Evolutionary conservation across 2,888 invertebrate genomes (phyloP).

Genomic region (Oscheius sp.): DNA sequence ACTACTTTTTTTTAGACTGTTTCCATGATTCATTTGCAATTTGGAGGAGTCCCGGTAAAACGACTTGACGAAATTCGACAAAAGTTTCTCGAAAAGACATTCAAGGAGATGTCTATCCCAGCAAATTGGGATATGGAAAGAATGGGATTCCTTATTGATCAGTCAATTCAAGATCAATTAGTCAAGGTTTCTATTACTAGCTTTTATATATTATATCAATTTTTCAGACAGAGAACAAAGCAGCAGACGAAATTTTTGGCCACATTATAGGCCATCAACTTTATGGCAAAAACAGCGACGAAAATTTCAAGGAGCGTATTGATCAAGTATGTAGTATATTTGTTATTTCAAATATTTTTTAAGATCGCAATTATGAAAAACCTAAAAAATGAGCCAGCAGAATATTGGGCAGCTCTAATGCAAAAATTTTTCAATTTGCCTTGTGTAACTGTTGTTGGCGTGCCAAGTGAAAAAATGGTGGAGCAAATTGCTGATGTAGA

Average conservation of each 20-base stretch:
- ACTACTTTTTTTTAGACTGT: constrained; percentile 31
- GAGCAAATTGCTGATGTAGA: constrained; percentile 76
- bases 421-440: constrained; percentile 52
- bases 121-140: constrained; percentile 80
- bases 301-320: constrained; percentile 47
- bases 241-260: constrained; percentile 82
- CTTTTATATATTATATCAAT: neutral
- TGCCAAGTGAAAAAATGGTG: constrained; percentile 78
- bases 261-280: constrained; percentile 84
- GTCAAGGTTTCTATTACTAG: constrained; percentile 42
- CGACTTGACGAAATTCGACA: constrained; percentile 51
- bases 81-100: constrained; percentile 57
- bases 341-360: neutral
- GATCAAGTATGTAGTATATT: constrained; percentile 40
- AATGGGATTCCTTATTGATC: constrained; percentile 78
- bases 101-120: constrained; percentile 70
- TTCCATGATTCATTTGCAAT: constrained; percentile 54
- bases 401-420: constrained; percentile 81
- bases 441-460: constrained; percentile 72
- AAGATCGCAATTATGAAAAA: constrained; percentile 59
- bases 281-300: constrained; percentile 77
- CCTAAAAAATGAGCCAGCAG: constrained; percentile 76
- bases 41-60: constrained; percentile 62
- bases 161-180: constrained; percentile 62
- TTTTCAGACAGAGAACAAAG: constrained; percentile 76